phyloP scores from a whole-genome alignment of 2,113 vertebrate genomes.

The Rhinogobius similis region DNA sequence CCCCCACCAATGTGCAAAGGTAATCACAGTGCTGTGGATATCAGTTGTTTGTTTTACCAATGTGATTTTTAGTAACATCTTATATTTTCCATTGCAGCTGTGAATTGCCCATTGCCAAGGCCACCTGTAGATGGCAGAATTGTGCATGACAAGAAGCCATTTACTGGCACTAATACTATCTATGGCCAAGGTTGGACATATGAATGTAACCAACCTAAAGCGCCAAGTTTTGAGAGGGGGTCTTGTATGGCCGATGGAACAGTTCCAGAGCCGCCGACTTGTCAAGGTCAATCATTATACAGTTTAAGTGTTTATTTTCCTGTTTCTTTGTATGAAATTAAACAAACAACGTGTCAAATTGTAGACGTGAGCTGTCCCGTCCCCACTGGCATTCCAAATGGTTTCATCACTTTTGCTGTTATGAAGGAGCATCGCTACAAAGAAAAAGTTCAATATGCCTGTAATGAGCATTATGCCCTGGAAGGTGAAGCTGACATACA shows the following conservation, averaged over 20 bases:
- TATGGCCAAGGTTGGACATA: slow-evolving; percentile 79
- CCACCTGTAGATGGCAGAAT: slow-evolving; percentile 73
- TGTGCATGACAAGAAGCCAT: slow-evolving; percentile 39
- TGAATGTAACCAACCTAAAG: slow-evolving; percentile 76
- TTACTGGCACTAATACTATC: slow-evolving; percentile 49
- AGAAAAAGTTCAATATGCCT: slow-evolving; percentile 84
- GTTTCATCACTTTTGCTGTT: slow-evolving; percentile 82
- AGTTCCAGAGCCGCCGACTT: slow-evolving; percentile 80
- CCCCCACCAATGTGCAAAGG: slow-evolving; percentile 78
- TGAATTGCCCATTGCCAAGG: slow-evolving; percentile 79
- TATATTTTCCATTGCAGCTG: slow-evolving; percentile 58
- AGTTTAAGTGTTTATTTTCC: not conserved
- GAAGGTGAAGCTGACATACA: slow-evolving; percentile 78
- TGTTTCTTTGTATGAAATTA: not conserved
- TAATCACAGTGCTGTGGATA: slow-evolving; percentile 56
- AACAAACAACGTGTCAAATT: slow-evolving; percentile 4
- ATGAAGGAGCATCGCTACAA: slow-evolving; percentile 78
- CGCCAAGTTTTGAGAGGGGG: slow-evolving; percentile 79
- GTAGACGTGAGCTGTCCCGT: slow-evolving; percentile 83
- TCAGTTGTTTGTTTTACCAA: not conserved
- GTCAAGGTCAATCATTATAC: slow-evolving; percentile 72
- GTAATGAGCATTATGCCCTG: slow-evolving; percentile 76
- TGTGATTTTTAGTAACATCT: not conserved
- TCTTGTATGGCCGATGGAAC: slow-evolving; percentile 79
- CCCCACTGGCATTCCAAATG: slow-evolving; percentile 81